A percentile compares a stretch with the other conserved stretches of the same genome.
These are phyloP conservation scores for Helostoma temminkii DNA, from an alignment of 2,797 vertebrate genomes.

Conservation along the genomic window DNA sequence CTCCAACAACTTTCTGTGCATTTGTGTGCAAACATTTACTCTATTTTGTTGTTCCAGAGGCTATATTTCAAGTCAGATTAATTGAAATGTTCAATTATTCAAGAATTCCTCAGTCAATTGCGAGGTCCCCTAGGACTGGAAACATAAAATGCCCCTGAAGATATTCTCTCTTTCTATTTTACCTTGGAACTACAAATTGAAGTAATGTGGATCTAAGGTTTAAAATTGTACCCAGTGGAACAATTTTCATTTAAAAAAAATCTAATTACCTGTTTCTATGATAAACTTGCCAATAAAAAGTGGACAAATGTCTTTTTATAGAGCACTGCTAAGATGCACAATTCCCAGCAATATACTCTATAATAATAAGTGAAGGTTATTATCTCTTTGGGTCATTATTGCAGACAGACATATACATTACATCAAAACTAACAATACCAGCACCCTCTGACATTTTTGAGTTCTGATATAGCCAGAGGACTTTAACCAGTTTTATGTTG, in stretches of 20 bases:
- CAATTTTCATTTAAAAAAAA: slow-evolving; percentile 25
- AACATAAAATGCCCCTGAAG: slow-evolving; percentile 25
- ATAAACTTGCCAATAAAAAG: slow-evolving; percentile 13
- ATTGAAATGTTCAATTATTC: slow-evolving; percentile 22
- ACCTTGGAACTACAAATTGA: slow-evolving; percentile 42
- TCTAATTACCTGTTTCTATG: slow-evolving; percentile 9
- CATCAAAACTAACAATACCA: slow-evolving; percentile 8
- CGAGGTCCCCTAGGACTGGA: slow-evolving; percentile 23
- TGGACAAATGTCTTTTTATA: background rate
- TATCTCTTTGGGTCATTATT: slow-evolving; percentile 15
- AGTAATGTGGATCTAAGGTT: slow-evolving; percentile 21
- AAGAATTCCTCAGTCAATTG: slow-evolving; percentile 15
- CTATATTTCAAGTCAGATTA: slow-evolving; percentile 7
- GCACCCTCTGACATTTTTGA: background rate
- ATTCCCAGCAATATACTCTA: slow-evolving; percentile 3
- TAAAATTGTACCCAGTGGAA: slow-evolving; percentile 38
- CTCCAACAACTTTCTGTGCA: background rate
- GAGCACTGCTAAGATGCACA: background rate
- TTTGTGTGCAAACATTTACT: background rate
- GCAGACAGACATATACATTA: slow-evolving; percentile 31
- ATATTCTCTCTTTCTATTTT: slow-evolving; percentile 20
- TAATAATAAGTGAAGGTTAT: slow-evolving; percentile 14
- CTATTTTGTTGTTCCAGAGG: slow-evolving; percentile 2
- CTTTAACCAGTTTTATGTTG: slow-evolving; percentile 38
- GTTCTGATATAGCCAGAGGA: slow-evolving; percentile 46